Evolutionary conservation across 35 echinoderm and acorn worm species (phyloP).

Genomic region (Amphiura filiformis): DNA sequence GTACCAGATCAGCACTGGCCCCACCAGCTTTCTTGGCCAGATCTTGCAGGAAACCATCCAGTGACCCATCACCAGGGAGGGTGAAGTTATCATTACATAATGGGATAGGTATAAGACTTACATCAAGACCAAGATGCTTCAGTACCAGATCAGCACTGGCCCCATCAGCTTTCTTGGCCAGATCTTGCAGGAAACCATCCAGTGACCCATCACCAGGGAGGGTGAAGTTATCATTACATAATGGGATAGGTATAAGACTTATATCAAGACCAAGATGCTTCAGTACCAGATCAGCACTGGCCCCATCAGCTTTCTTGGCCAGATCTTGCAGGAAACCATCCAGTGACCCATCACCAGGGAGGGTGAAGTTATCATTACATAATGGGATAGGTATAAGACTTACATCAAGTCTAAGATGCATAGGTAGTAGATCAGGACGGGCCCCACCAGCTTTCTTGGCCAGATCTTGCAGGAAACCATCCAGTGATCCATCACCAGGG

Average conservation of each 20-base stretch:
- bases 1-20: background rate
- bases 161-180: background rate
- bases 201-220: constrained; percentile 2
- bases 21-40: background rate
- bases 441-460: background rate
- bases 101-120: background rate
- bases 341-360: constrained; percentile 3
- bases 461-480: background rate
- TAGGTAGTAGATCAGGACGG: background rate
- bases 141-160: background rate
- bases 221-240: background rate
- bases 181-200: background rate
- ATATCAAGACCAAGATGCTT: background rate
- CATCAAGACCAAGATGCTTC: background rate
- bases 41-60: background rate
- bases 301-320: background rate
- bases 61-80: background rate
- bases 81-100: background rate
- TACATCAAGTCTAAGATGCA: constrained; percentile 5
- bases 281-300: background rate
- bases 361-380: background rate
- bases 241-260: background rate
- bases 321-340: background rate
- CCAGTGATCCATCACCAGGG: constrained; percentile 4
- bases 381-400: background rate